These are phyloP conservation scores for Rhaphigaster nebulosa DNA, from an alignment of 2,888 invertebrate genomes.

Conservation along the genomic window DNA sequence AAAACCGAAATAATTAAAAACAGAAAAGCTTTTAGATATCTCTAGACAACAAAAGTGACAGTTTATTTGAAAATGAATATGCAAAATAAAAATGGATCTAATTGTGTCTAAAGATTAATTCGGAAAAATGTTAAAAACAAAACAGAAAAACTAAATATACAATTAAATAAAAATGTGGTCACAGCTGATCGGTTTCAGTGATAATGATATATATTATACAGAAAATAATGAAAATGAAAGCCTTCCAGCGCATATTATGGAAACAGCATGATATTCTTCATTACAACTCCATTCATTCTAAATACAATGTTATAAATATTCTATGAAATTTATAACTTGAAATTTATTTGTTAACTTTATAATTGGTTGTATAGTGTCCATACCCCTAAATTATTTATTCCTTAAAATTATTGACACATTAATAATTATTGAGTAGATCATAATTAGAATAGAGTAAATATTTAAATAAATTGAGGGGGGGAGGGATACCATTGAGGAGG, in stretches of 20 bases:
- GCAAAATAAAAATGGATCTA: too few relatives aligned
- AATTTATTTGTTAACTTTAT: background rate
- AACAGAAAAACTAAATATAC: too few relatives aligned
- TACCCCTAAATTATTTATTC: background rate
- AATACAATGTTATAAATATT: background rate
- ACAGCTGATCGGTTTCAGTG: background rate
- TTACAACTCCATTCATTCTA: background rate
- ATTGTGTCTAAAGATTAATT: too few relatives aligned
- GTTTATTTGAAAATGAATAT: too few relatives aligned
- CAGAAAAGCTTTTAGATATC: too few relatives aligned
- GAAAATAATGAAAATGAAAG: background rate
- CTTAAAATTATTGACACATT: too few relatives aligned
- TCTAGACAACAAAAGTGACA: too few relatives aligned
- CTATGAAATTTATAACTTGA: background rate
- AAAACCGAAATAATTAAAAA: too few relatives aligned
- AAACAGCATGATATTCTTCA: background rate
- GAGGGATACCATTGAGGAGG: constrained; percentile 13
- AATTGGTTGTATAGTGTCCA: rapidly evolving
- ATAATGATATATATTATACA: too few relatives aligned
- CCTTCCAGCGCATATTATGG: background rate
- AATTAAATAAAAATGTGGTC: too few relatives aligned
- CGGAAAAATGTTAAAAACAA: too few relatives aligned
- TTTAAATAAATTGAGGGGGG: background rate
- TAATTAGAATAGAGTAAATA: background rate
- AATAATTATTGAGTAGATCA: background rate